Evolutionary conservation across 2,113 vertebrate species (phyloP).

Genomic region (Raja brachyura): DNA sequence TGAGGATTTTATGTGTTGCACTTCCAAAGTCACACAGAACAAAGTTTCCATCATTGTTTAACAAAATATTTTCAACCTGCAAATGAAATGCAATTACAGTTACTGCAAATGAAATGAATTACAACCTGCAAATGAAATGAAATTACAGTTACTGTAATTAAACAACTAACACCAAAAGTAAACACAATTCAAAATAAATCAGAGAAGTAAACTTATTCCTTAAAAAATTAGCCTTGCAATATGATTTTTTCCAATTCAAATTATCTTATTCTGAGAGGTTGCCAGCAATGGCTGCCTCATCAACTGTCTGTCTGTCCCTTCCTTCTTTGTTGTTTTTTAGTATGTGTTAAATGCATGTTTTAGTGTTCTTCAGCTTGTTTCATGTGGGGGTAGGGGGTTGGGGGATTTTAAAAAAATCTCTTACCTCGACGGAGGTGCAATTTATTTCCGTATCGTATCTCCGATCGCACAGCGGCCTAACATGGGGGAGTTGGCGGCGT

Average conservation of each 20-base stretch:
- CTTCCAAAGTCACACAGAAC: constrained; percentile 97
- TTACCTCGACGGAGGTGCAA: too few relatives aligned
- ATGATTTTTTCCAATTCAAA: background rate
- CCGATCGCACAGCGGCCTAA: too few relatives aligned
- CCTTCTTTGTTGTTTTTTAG: too few relatives aligned
- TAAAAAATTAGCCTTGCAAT: background rate
- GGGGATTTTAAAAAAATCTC: too few relatives aligned
- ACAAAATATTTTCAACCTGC: constrained; percentile 92
- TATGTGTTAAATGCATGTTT: too few relatives aligned
- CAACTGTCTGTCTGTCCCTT: too few relatives aligned
- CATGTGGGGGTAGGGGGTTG: too few relatives aligned
- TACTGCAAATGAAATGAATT: constrained; percentile 37
- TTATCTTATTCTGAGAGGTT: background rate
- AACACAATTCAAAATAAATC: background rate
- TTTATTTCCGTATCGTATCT: too few relatives aligned
- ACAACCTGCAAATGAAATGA: constrained; percentile 66
- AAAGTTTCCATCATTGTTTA: constrained; percentile 85
- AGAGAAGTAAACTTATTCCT: background rate
- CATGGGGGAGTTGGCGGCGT: too few relatives aligned
- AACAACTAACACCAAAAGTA: background rate
- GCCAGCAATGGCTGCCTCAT: too few relatives aligned
- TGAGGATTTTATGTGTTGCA: constrained; percentile 82
- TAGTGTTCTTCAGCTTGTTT: too few relatives aligned
- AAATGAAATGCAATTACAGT: constrained; percentile 40
- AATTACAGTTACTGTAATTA: background rate